Evolutionary conservation across 1,140 invertebrate species (phyloP).

Genomic region (Ceratina australensis): DNA sequence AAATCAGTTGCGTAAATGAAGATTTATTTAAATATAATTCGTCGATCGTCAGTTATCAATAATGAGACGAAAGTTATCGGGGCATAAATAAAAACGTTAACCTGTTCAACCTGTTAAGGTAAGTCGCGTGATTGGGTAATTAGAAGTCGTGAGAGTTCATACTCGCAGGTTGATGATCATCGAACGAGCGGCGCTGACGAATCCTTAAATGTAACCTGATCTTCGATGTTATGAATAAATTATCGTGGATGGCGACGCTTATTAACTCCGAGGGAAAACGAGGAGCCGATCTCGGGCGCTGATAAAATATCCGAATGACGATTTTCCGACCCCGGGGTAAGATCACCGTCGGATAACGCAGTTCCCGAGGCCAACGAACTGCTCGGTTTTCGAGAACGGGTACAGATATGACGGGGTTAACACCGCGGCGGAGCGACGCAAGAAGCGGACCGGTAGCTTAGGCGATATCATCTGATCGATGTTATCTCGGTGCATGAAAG

Average conservation of each 20-base stretch:
- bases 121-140: slow-evolving; percentile 23
- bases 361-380: neutral
- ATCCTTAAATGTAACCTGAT: slow-evolving; percentile 10
- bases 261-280: slow-evolving; percentile 28
- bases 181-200: slow-evolving; percentile 2
- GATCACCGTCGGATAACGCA: slow-evolving; percentile 9
- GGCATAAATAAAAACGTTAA: neutral
- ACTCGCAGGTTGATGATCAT: neutral
- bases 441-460: slow-evolving; percentile 59
- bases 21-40: too few relatives aligned
- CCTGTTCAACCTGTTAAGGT: neutral
- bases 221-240: slow-evolving; percentile 21
- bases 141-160: slow-evolving; percentile 9
- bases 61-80: neutral
- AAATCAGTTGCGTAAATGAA: too few relatives aligned
- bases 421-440: slow-evolving; percentile 48
- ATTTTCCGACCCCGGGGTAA: slow-evolving; percentile 19
- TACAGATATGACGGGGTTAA: slow-evolving; percentile 28
- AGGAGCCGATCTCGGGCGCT: neutral
- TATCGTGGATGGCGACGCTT: slow-evolving; percentile 4
- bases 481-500: slow-evolving; percentile 52
- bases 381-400: neutral
- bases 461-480: slow-evolving; percentile 57
- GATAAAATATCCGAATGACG: slow-evolving; percentile 5
- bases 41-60: too few relatives aligned